phyloP scores from a whole-genome alignment of 2,797 vertebrate genomes.

The Simalia tracyae region DNA sequence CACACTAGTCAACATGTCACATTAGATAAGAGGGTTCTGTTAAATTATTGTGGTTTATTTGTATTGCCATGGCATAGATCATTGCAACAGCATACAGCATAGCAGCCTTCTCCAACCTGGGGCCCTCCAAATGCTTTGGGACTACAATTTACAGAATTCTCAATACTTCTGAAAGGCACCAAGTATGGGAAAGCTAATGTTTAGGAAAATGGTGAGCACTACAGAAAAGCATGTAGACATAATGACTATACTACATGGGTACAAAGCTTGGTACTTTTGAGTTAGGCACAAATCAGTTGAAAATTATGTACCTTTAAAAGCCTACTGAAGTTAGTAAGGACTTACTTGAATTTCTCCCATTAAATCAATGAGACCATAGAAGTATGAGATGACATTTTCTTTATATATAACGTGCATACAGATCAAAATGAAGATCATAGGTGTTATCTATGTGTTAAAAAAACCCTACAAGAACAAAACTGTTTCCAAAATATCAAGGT shows the following conservation, averaged over 20 bases:
- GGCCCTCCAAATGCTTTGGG: background rate
- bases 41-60: background rate
- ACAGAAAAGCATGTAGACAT: background rate
- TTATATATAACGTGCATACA: background rate
- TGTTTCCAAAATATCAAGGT: background rate
- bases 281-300: background rate
- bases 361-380: background rate
- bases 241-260: background rate
- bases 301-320: background rate
- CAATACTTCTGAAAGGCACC: background rate
- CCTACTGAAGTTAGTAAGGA: background rate
- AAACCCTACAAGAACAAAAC: background rate
- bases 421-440: background rate
- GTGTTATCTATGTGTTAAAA: conserved; percentile 32
- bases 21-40: background rate
- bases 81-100: background rate
- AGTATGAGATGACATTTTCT: background rate
- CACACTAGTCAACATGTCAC: background rate
- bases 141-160: background rate
- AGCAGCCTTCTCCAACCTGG: background rate
- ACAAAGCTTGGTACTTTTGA: background rate
- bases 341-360: background rate
- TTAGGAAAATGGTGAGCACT: background rate
- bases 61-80: background rate
- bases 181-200: background rate